Evolutionary conservation across 2,888 invertebrate species (phyloP), one percentile per base, ranked within the genome.

Genomic region (Physocephala rufipes): DNA sequence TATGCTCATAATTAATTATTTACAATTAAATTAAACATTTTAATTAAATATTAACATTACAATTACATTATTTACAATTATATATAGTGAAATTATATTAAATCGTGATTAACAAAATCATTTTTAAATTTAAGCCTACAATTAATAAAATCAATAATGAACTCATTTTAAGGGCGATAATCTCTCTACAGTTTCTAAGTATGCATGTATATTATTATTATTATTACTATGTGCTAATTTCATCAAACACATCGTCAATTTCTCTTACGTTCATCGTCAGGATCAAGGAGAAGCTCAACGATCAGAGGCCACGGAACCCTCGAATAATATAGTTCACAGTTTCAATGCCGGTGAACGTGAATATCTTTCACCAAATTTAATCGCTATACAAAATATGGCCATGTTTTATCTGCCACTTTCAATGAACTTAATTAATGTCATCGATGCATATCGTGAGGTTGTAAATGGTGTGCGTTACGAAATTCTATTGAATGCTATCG

Each of bases 381-480:
- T 82, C 67, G 85, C 84, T 9, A 78, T 86, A 16, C 83, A 84
- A 71, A 84, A 85, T 71, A 85, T 86, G 59, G 86, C 86, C 58
- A 82, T 82, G 77, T 78, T 82, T 59, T 84, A 83, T 73, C 76
- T 86, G 71, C 86, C 86, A 15, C 78, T 82, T 16, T 80, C 81
- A 53, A 80, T 84, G 77, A 82, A 82, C 71, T 86, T 85, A 71
- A 72, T 85, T 36, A 85, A 85, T 70, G 79, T 86, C 13, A 81
- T 86, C 72, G 84, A 85, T 74, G 86, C 86, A 59, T 84, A 78
- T 70, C 79, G 86, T 12, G 86, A 86, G 78, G 80, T 86, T 72
- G 82, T 84, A 3, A 82, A 85, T 68, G 86, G 85, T 0, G 79
- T 86, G 16, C 81, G 81, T 24, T 86, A 86, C 73, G 84, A 86